Evolutionary conservation across 2,113 vertebrate genomes (phyloP).

Genomic region (Calyptomena viridis): DNA sequence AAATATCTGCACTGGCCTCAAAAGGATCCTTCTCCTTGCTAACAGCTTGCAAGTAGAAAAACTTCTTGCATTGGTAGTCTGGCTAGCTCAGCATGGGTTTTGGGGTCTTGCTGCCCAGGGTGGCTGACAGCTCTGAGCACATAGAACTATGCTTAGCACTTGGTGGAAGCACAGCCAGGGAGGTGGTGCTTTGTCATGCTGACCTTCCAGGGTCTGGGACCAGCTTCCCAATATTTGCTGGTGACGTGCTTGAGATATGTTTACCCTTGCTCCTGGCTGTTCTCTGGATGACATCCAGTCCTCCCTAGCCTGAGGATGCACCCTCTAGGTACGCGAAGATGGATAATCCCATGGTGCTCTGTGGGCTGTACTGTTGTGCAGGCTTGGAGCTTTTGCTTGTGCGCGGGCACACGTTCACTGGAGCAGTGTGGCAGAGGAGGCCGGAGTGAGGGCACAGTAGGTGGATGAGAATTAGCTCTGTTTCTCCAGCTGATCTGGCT

Average conservation of each 20-base stretch:
- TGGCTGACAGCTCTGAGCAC: neutral
- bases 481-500: neutral
- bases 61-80: neutral
- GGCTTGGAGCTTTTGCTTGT: neutral
- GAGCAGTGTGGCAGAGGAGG: no score
- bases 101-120: accelerated
- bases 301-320: neutral
- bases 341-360: neutral
- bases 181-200: neutral
- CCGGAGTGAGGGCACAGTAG: neutral
- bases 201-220: neutral
- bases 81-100: neutral
- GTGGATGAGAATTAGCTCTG: neutral
- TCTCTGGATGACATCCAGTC: neutral
- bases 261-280: neutral
- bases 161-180: neutral
- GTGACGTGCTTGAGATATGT: neutral
- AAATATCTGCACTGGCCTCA: neutral
- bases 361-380: neutral
- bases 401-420: neutral
- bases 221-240: neutral
- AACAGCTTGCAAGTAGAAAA: neutral
- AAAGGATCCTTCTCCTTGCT: neutral
- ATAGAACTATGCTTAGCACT: neutral
- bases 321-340: no score